phyloP scores from a whole-genome alignment of 2,113 vertebrate genomes.

The Tricholaema leucomelas region DNA sequence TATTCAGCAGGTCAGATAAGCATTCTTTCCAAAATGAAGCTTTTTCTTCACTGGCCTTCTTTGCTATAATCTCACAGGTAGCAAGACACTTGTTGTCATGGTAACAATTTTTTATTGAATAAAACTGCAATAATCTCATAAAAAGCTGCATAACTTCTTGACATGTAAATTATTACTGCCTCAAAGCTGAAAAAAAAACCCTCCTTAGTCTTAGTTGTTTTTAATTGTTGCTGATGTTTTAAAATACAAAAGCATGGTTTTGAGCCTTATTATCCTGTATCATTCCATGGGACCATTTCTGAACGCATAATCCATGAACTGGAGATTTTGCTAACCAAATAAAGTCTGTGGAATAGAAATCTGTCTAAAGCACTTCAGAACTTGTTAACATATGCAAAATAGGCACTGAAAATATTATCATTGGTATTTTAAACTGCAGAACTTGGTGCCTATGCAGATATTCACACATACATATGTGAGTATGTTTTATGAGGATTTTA shows the following conservation, averaged over 20 bases:
- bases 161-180: constrained; percentile 70
- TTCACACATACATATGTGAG: background rate
- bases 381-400: background rate
- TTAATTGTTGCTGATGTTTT: background rate
- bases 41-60: constrained; percentile 45
- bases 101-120: constrained; percentile 65
- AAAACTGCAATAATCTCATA: constrained; percentile 65
- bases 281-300: background rate
- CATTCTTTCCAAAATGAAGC: constrained; percentile 53
- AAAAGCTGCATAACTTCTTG: constrained; percentile 65
- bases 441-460: background rate
- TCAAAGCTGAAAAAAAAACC: constrained; percentile 33
- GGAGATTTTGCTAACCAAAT: background rate
- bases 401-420: background rate
- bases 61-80: constrained; percentile 60
- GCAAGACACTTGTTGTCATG: constrained; percentile 66
- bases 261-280: background rate
- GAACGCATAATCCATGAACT: constrained; percentile 2
- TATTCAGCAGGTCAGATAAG: constrained; percentile 47
- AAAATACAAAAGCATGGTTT: background rate
- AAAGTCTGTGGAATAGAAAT: background rate
- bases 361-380: background rate
- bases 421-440: background rate
- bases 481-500: background rate
- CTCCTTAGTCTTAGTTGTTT: background rate